Evolutionary conservation across 2,113 vertebrate species (phyloP), one percentile per base, ranked within the genome.

Genomic region (Perccottus glenii): DNA sequence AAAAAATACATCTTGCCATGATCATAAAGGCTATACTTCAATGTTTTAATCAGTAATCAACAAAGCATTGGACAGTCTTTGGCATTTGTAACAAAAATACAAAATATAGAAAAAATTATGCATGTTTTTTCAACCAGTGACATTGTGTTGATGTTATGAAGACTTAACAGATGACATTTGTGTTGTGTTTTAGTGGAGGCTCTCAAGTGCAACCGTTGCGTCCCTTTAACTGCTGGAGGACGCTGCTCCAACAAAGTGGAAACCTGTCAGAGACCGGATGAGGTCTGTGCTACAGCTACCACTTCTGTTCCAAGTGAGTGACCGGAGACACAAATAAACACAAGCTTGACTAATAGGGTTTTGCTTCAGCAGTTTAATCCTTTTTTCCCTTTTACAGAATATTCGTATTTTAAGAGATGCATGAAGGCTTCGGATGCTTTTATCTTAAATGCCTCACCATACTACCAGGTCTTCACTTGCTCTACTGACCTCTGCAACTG

Each of bases 371-470:
- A 0, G 50, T 32, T 27, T 32, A 52, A 52, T 27, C 11, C 33
- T 32, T 9, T 33, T 56, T 46, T 44, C 4, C 43, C 9, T 15
- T 5, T 51, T 47, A 32, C 33, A 65, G 62, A 5, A 12, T 53
- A 11, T 40, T 53, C 61, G 0, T 53, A 65, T n/a, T 65, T 65
- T 48, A 73, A 73, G 63, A 46, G 70, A 43, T 73, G 70, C 55
- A 65, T 73, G 53, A 65, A n/a, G 70, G 10, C 2, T 5, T 48
- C 42, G 0, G 70, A 65, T 7, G 61, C 62, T 11, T 47, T 60
- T 6, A 51, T 35, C 51, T 46, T 73, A 6, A 11, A 60, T 40
- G 11, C 70, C 16, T 0, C 0, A n/a, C 0, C 0, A 15, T 0
- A 7, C 5, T 40, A 0, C 15, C 9, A 47, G 3, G 62, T 73